Evolutionary conservation across 2,797 vertebrate species (phyloP), one percentile per base, ranked within the genome.

Genomic region (Graptemys geographica): DNA sequence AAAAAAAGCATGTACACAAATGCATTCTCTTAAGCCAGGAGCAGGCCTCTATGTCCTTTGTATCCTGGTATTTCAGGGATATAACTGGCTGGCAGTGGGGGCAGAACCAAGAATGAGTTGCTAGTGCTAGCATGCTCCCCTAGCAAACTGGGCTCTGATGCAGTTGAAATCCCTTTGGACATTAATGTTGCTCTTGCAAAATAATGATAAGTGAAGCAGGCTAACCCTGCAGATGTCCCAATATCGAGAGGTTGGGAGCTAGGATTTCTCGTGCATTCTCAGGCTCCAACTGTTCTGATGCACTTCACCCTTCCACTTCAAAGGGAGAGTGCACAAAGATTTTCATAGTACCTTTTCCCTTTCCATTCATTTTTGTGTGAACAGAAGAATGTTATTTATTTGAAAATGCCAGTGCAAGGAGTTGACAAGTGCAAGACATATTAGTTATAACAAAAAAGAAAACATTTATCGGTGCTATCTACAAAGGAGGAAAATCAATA

Each of bases 61-160:
- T 41, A 69, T 69, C 8, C n/a, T 21, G 16, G 31, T 21, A 69
- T 37, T 62, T 33, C 59, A 33, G 59, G 59, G 31, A 16, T 33
- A 33, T 21, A 69, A 69, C 33, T 69, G 65, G 19, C n/a, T 69
- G 65, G 33, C n/a, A 37, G 65, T 23, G 65, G 65, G 65, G 19
- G 16, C 8, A 37, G n/a, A 69, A 37, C 19, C 18, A 21, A 37
- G n/a, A 69, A 69, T 69, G 65, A 69, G 65, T 37, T 37, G n/a
- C 5, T 15, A 83, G 1, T 6, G 6, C 5, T 3, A 56, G 4
- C 2, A 2, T 33, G 15, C 81, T 41, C 84, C 5, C 10, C 3
- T 31, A 62, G 18, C n/a, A 90, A 92, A 87, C 3, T 33, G 28
- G 47, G 0, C 0, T 2, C 31, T 16, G n/a, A 3, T 15, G 8